Evolutionary conservation across 2,113 vertebrate species (phyloP).

Genomic region (Sapayoa aenigma): DNA sequence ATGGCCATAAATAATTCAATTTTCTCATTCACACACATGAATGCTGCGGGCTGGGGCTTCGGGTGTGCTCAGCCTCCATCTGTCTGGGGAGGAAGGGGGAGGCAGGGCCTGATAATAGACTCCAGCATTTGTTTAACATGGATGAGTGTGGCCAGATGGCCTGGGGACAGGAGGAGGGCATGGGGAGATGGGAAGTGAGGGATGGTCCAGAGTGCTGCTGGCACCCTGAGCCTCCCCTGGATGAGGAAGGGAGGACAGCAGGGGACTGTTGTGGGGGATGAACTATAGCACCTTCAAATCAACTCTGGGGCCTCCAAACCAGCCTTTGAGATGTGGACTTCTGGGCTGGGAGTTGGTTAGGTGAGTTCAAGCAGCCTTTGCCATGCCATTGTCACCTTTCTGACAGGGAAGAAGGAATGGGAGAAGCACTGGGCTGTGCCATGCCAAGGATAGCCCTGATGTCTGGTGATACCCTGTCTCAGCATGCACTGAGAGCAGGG

Average conservation of each 20-base stretch:
- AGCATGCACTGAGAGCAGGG: background rate
- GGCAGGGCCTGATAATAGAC: constrained; percentile 61
- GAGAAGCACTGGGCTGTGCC: accelerated
- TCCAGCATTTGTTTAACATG: constrained; percentile 67
- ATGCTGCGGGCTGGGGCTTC: constrained; percentile 46
- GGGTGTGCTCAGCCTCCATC: constrained; percentile 59
- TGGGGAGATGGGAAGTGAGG: background rate
- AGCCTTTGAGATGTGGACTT: background rate
- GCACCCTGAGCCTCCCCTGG: background rate
- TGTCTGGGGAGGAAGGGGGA: constrained; percentile 48
- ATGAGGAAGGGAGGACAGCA: background rate
- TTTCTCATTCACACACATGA: constrained; percentile 73
- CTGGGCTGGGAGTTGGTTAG: background rate
- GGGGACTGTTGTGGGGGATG: accelerated
- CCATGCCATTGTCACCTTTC: background rate
- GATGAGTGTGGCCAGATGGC: constrained; percentile 69
- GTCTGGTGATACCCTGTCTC: background rate
- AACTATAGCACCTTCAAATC: background rate
- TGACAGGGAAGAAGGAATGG: background rate
- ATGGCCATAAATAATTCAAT: constrained; percentile 75
- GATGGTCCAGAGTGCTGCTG: background rate
- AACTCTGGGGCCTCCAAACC: background rate
- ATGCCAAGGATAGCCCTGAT: background rate
- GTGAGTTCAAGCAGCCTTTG: background rate
- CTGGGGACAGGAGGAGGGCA: background rate